Percentiles rank a stretch among this genome's conserved stretches.
Evolutionary conservation across 2,888 invertebrate species (phyloP).

Genomic region (Blastobasis lacticolella): DNA sequence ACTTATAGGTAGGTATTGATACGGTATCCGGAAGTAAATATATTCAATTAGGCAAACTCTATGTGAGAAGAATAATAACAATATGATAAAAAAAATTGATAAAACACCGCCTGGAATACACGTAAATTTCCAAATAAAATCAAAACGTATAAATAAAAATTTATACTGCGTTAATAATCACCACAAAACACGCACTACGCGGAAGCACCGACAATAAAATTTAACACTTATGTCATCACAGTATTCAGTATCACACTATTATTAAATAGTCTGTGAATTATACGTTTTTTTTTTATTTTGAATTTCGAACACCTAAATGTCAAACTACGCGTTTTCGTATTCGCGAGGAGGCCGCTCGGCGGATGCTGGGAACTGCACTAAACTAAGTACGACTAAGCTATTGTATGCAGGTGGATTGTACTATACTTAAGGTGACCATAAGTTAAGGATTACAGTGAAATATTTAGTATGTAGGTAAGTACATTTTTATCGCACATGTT

Average conservation of each 20-base stretch:
- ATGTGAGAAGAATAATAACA: too few species aligned
- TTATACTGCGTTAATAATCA: background rate
- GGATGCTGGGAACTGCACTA: constrained; percentile 65
- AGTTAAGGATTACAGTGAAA: background rate
- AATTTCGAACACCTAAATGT: constrained; percentile 20
- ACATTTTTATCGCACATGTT: too few species aligned
- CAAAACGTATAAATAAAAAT: background rate
- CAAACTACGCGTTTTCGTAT: constrained; percentile 17
- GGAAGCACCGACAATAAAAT: constrained; percentile 4
- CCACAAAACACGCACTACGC: constrained; percentile 5
- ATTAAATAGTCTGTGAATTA: constrained; percentile 17
- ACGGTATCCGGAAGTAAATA: too few species aligned
- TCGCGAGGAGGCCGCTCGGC: constrained; percentile 55
- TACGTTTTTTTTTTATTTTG: constrained; percentile 24
- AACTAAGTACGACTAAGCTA: constrained; percentile 49
- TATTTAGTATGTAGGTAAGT: background rate
- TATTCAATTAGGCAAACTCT: too few species aligned
- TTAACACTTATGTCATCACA: constrained; percentile 1
- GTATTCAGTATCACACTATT: constrained; percentile 1
- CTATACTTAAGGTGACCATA: constrained; percentile 12
- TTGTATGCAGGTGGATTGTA: constrained; percentile 73
- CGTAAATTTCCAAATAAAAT: constrained; percentile 3
- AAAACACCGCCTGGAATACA: background rate
- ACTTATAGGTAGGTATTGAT: too few species aligned
- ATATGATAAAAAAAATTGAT: too few species aligned